These are phyloP conservation scores for Pluvialis apricaria DNA, from an alignment of 2,113 vertebrate species.

Conservation along the genomic window DNA sequence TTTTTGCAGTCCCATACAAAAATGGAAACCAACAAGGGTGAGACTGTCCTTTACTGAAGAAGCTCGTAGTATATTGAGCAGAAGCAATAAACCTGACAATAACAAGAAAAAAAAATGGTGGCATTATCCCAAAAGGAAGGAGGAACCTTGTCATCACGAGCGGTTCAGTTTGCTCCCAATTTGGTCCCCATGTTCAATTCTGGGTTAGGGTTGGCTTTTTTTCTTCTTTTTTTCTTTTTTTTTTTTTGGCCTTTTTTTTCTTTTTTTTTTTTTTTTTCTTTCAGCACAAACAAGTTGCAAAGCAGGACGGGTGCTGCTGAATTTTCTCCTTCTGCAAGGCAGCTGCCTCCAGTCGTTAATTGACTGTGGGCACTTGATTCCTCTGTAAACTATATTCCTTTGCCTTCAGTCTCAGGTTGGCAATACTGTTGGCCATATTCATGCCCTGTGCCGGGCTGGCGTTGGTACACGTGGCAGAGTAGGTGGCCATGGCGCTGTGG, in stretches of 20 bases:
- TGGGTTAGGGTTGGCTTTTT: conserved; percentile 36
- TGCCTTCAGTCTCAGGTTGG: conserved; percentile 99
- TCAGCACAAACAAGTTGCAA: conserved; percentile 67
- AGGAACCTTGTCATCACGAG: conserved; percentile 64
- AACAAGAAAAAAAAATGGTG: conserved; percentile 63
- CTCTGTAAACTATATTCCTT: conserved; percentile 98
- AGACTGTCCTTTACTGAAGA: conserved; percentile 67
- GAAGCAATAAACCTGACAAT: conserved; percentile 69
- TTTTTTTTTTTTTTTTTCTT: neutral
- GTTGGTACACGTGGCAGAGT: conserved; percentile 93
- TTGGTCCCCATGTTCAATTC: conserved; percentile 67
- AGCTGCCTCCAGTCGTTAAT: conserved; percentile 79
- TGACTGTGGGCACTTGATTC: conserved; percentile 98
- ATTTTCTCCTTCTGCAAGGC: conserved; percentile 63
- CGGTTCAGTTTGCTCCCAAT: conserved; percentile 65
- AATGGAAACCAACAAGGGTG: conserved; percentile 43
- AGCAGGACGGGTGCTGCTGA: conserved; percentile 68
- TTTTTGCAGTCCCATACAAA: conserved; percentile 27
- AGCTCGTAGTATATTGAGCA: conserved; percentile 72
- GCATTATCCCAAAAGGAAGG: conserved; percentile 60
- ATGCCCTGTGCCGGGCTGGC: conserved; percentile 92
- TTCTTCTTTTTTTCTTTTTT: fast-evolving
- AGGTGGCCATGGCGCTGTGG: conserved; percentile 92
- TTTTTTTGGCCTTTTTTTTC: neutral
- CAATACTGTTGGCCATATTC: conserved; percentile 99